Percentiles rank a stretch among this genome's conserved stretches.
phyloP scores from a whole-genome alignment of 2,797 vertebrate species.

The Pangasius larnaudii region DNA sequence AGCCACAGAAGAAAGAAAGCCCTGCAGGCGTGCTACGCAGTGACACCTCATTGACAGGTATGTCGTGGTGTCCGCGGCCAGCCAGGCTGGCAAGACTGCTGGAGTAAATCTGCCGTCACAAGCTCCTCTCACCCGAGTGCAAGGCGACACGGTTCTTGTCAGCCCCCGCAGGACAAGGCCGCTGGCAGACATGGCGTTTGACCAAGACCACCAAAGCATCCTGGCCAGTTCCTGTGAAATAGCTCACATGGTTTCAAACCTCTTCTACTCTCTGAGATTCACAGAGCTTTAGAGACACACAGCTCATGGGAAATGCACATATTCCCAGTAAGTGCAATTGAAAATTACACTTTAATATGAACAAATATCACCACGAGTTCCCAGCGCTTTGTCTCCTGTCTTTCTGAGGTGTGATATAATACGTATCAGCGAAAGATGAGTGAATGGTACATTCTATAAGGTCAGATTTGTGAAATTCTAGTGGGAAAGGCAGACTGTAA shows the following conservation, averaged over 20 bases:
- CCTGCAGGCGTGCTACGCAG: slow-evolving; percentile 42
- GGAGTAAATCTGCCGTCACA: slow-evolving; percentile 58
- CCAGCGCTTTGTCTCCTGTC: slow-evolving; percentile 7
- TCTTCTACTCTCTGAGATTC: slow-evolving; percentile 41
- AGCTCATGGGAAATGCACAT: slow-evolving; percentile 28
- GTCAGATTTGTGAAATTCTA: slow-evolving; percentile 17
- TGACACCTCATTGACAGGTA: slow-evolving; percentile 62
- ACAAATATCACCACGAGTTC: slow-evolving; percentile 17
- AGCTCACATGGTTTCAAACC: slow-evolving; percentile 54
- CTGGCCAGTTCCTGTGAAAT: slow-evolving; percentile 59
- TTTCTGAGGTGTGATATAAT: slow-evolving; percentile 27
- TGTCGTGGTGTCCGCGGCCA: slow-evolving; percentile 50
- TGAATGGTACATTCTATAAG: neutral
- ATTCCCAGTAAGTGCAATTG: slow-evolving; percentile 3
- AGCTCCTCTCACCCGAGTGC: slow-evolving; percentile 56
- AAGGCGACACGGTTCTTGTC: slow-evolving; percentile 59
- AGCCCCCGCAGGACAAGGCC: slow-evolving; percentile 51
- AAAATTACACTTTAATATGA: slow-evolving; percentile 32
- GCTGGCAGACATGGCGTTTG: slow-evolving; percentile 54
- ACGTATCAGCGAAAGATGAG: neutral
- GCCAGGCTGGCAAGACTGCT: slow-evolving; percentile 42
- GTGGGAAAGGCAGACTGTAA: slow-evolving; percentile 8
- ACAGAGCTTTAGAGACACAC: slow-evolving; percentile 17
- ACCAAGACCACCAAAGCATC: slow-evolving; percentile 61
- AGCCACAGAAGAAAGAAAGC: slow-evolving; percentile 53